phyloP scores from a whole-genome alignment of 2,888 invertebrate species.

The Anticlea derivata region DNA sequence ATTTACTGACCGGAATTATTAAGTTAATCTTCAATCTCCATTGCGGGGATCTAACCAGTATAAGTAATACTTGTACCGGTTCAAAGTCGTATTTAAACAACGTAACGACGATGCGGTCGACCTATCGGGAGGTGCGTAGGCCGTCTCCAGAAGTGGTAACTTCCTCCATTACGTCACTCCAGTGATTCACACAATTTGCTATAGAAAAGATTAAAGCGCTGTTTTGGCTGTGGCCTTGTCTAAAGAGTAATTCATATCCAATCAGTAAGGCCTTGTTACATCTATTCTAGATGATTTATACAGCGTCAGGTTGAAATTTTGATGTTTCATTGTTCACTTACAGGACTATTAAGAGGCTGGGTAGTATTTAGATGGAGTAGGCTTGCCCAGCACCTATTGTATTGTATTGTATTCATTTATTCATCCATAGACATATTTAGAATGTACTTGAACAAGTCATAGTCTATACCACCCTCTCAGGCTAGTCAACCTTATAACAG shows the following conservation, averaged over 20 bases:
- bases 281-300: too few relatives aligned
- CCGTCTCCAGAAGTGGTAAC: constrained; percentile 67
- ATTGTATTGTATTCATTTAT: too few relatives aligned
- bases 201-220: constrained; percentile 55
- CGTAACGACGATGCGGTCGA: constrained; percentile 51
- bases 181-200: constrained; percentile 70
- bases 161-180: constrained; percentile 78
- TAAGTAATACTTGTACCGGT: constrained; percentile 51
- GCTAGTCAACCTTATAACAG: too few relatives aligned
- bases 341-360: too few relatives aligned
- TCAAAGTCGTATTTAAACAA: constrained; percentile 59
- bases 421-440: too few relatives aligned
- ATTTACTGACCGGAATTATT: constrained; percentile 48
- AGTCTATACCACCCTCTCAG: too few relatives aligned
- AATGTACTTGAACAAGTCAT: too few relatives aligned
- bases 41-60: constrained; percentile 52
- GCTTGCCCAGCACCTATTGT: too few relatives aligned
- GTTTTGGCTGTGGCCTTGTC: constrained; percentile 61
- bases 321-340: too few relatives aligned
- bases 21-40: constrained; percentile 49
- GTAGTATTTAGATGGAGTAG: too few relatives aligned
- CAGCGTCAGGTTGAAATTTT: too few relatives aligned
- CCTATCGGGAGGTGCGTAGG: constrained; percentile 69
- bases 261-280: too few relatives aligned
- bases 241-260: constrained; percentile 18